Evolutionary conservation across 2,797 vertebrate genomes (phyloP).

Genomic region (Cygnus olor): DNA sequence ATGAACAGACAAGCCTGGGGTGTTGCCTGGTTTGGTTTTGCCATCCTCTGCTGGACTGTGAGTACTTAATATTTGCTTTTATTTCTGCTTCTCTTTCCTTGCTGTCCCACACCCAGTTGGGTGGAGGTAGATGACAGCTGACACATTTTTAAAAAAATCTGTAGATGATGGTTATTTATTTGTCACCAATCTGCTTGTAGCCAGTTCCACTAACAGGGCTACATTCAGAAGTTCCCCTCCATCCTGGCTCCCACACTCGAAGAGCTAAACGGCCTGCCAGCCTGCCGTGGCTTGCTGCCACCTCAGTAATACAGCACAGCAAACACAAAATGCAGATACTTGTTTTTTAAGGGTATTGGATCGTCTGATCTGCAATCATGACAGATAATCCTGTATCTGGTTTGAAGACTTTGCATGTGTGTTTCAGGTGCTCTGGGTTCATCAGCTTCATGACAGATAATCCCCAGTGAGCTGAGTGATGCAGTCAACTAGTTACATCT

Average conservation of each 20-base stretch:
- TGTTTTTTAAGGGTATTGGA: background rate
- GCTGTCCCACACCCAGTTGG: background rate
- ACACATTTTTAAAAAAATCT: background rate
- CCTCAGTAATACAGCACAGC: background rate
- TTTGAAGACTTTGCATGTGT: background rate
- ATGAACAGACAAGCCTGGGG: constrained; percentile 81
- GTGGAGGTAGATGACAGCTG: background rate
- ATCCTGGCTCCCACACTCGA: background rate
- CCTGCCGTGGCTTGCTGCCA: background rate
- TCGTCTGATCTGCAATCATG: background rate
- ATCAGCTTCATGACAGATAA: background rate
- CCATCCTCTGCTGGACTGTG: constrained; percentile 86
- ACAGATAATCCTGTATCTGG: background rate
- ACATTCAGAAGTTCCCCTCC: background rate
- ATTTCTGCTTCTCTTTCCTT: background rate
- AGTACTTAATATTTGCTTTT: constrained; percentile 68
- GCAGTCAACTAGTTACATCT: background rate
- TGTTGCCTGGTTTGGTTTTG: constrained; percentile 87
- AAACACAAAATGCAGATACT: background rate
- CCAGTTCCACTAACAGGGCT: background rate
- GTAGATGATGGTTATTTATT: background rate
- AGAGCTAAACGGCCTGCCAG: background rate
- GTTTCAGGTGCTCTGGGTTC: background rate
- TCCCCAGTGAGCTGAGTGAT: background rate
- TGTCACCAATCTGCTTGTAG: background rate